Conservation (phyloP, 2,797 vertebrate species). For the Kryptolebias ocellatus region DNA sequence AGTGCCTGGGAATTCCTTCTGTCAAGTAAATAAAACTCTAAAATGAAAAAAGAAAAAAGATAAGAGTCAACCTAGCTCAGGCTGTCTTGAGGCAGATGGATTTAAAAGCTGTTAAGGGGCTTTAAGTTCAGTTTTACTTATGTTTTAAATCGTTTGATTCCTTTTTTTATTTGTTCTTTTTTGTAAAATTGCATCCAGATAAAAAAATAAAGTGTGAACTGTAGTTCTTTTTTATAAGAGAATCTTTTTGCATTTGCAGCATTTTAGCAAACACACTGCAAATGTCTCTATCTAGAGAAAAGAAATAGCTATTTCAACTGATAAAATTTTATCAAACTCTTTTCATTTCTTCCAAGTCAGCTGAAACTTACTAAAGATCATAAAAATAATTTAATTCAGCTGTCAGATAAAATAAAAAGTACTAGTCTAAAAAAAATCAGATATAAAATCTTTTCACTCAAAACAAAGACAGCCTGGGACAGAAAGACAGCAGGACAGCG, state of each 20-base stretch:
- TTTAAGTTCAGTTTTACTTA: neutral
- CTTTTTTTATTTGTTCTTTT: too few species aligned
- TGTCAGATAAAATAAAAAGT: neutral
- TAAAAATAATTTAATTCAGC: neutral
- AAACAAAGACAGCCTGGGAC: constrained; percentile 1
- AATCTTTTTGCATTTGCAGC: neutral
- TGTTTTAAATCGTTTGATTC: neutral
- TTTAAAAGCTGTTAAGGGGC: neutral
- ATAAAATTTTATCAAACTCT: neutral
- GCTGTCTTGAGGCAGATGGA: neutral
- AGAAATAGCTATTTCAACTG: neutral
- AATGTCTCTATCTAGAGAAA: too few species aligned
- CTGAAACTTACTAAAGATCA: neutral
- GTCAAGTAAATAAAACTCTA: neutral
- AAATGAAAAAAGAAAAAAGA: neutral
- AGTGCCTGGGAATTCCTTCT: neutral
- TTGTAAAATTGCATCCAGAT: too few species aligned
- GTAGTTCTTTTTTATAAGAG: too few species aligned
- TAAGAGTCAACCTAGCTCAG: neutral
- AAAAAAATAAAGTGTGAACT: too few species aligned
- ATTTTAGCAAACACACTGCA: too few species aligned
- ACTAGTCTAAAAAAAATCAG: neutral
- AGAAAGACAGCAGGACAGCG: constrained; percentile 19
- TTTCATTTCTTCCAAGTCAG: neutral
- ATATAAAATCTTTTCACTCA: neutral